Conservation (phyloP, 2,888 invertebrate genomes). For the Notocelia uddmanniana region DNA sequence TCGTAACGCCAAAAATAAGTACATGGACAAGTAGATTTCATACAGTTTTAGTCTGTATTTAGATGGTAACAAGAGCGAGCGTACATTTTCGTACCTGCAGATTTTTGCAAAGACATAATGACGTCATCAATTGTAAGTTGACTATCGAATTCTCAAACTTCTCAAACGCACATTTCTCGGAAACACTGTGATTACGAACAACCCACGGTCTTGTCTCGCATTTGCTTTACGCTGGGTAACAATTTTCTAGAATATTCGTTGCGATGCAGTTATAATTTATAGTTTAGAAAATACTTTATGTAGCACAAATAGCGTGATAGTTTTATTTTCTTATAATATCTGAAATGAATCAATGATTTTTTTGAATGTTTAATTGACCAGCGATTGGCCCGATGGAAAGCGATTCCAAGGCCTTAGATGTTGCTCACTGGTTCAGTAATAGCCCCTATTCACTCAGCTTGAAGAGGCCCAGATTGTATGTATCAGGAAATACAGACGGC, state of each 20-base stretch:
- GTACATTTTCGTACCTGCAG: background rate
- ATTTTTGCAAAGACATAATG: conserved; percentile 46
- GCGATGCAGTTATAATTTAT: background rate
- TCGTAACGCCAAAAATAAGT: background rate
- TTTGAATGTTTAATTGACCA: no score
- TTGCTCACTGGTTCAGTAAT: no score
- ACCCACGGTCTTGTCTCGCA: conserved; percentile 32
- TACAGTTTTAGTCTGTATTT: background rate
- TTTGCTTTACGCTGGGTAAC: background rate
- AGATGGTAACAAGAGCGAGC: no score
- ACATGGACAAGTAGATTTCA: background rate
- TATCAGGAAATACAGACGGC: no score
- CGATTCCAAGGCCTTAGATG: no score
- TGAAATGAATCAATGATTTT: no score
- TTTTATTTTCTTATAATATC: background rate
- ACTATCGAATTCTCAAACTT: conserved; percentile 52
- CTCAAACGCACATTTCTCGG: conserved; percentile 50
- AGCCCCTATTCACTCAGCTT: no score
- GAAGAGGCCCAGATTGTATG: no score
- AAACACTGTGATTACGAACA: conserved; percentile 40
- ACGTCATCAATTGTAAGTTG: conserved; percentile 53
- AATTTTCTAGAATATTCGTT: conserved; percentile 22
- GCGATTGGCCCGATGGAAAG: no score
- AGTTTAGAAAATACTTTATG: background rate
- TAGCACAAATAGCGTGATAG: background rate